A percentile compares a stretch with the other conserved stretches of the same genome.
Evolutionary conservation across 2,113 vertebrate species (phyloP).

Genomic region (Apeltes quadracus): DNA sequence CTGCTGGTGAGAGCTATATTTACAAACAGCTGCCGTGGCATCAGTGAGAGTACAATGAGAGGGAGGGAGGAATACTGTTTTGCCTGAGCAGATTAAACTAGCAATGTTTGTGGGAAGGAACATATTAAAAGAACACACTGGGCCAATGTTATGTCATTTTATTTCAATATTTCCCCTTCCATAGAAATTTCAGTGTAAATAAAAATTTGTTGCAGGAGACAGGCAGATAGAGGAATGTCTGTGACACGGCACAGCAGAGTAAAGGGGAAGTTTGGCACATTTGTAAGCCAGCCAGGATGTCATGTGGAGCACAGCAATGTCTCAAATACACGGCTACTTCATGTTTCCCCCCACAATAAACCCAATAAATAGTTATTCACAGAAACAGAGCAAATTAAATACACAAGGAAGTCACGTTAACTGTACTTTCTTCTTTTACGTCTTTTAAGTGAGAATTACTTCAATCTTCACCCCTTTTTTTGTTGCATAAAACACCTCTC

Average conservation of each 20-base stretch:
- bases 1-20: constrained; percentile 83
- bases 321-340: constrained; percentile 51
- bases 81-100: constrained; percentile 23
- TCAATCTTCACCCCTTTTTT: constrained; percentile 16
- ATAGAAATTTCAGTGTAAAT: constrained; percentile 69
- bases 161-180: constrained; percentile 44
- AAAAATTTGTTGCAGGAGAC: constrained; percentile 64
- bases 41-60: constrained; percentile 29
- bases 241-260: constrained; percentile 48
- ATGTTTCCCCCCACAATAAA: constrained; percentile 49
- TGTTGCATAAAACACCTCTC: constrained; percentile 39
- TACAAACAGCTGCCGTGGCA: constrained; percentile 80
- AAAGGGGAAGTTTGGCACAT: constrained; percentile 34
- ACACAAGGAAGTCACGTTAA: constrained; percentile 7
- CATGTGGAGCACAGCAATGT: constrained; percentile 50
- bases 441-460: constrained; percentile 10
- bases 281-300: constrained; percentile 36
- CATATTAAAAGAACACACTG: constrained; percentile 2
- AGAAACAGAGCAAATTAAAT: constrained; percentile 39
- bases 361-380: constrained; percentile 33
- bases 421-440: constrained; percentile 9
- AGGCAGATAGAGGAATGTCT: constrained; percentile 54
- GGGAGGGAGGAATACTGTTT: constrained; percentile 16
- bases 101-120: background rate
- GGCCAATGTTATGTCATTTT: constrained; percentile 27